Base-by-base conservation (phyloP, 2,888 invertebrate species). In the Pheosia tremula region DNA sequence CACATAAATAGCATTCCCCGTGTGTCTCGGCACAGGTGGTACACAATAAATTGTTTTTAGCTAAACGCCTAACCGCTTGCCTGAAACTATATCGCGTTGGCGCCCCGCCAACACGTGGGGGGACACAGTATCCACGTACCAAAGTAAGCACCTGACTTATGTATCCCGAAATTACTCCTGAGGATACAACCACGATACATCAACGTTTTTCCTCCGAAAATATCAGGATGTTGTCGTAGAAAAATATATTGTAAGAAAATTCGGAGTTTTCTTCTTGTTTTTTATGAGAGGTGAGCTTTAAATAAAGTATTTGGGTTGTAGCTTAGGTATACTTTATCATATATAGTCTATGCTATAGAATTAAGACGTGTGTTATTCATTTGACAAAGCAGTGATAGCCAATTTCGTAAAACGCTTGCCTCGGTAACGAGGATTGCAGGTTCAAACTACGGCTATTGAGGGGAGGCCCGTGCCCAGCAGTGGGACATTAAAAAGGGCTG, bases 31-130 rank as follows among this genome's bases (percentile, higher is more conserved):
- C 75, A 72, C 77, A 75, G 75, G 75, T 77, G 77, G 63, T 60
- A 11, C 64, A 61, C 61, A 72, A 72, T 74, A 74, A 11, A 77
- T 77, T 68, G 75, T 75, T 77, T 75, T 74, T 74, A 75, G 75
- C 72, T 71, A 74, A 75, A 74, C 70, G 67, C 67, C 74, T 74
- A 69, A 72, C 50, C 74, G 67, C 72, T 68, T 65, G 77, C 70
- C 77, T 70, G 67, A 70, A 74, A 74, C 71, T 68, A 64, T 71
- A 74, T 64, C 59, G 59, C 61, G 41, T 72, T 75, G 75, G 75
- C 77, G 61, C 65, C 64, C 43, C 38, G 75, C 75, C 75, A 75
- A 66, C 64, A 62, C n/a, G 56, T 10, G 24, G 13, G 43, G 43
- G 43, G 10, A 56, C 13, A 9, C 45, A 66, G 62, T 57, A 54